Conservation (phyloP, 2,888 invertebrate genomes). For the Hermaeophaga mercurialis region DNA sequence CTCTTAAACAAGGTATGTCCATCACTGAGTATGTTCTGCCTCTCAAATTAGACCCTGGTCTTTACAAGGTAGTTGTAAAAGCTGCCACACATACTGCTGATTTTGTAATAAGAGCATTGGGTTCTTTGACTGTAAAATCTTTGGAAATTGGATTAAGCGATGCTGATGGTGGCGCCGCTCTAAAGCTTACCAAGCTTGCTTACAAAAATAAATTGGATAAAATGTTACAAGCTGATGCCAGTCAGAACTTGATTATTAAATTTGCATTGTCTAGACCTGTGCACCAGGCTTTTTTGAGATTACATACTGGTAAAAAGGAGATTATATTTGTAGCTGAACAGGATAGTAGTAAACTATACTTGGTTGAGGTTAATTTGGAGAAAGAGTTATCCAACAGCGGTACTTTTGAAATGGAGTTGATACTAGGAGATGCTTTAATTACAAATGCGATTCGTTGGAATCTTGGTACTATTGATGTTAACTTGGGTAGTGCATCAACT, state of each 20-base stretch:
- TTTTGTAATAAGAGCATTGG: slow-evolving; percentile 69
- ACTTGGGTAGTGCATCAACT: slow-evolving; percentile 45
- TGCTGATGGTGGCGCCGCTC: slow-evolving; percentile 85
- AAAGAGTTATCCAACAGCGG: slow-evolving; percentile 82
- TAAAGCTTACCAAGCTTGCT: slow-evolving; percentile 74
- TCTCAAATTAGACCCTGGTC: slow-evolving; percentile 79
- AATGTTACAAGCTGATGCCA: slow-evolving; percentile 81
- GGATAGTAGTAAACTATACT: slow-evolving; percentile 77
- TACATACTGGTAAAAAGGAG: slow-evolving; percentile 75
- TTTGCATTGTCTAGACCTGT: slow-evolving; percentile 71
- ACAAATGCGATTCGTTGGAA: slow-evolving; percentile 90
- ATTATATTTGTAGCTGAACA: slow-evolving; percentile 93
- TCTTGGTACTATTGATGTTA: slow-evolving; percentile 77
- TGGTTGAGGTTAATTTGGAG: slow-evolving; percentile 83
- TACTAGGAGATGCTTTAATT: slow-evolving; percentile 89
- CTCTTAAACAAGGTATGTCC: slow-evolving; percentile 60
- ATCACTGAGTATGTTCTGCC: slow-evolving; percentile 78
- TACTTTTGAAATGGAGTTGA: slow-evolving; percentile 78
- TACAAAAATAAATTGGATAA: slow-evolving; percentile 71
- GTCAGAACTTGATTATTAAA: slow-evolving; percentile 82
- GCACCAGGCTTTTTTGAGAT: slow-evolving; percentile 86
- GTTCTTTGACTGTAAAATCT: slow-evolving; percentile 75
- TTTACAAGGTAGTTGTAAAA: slow-evolving; percentile 81
- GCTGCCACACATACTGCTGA: slow-evolving; percentile 66
- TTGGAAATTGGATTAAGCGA: slow-evolving; percentile 89